phyloP scores from a whole-genome alignment of 2,113 vertebrate species.

The Lipophrys pholis region DNA sequence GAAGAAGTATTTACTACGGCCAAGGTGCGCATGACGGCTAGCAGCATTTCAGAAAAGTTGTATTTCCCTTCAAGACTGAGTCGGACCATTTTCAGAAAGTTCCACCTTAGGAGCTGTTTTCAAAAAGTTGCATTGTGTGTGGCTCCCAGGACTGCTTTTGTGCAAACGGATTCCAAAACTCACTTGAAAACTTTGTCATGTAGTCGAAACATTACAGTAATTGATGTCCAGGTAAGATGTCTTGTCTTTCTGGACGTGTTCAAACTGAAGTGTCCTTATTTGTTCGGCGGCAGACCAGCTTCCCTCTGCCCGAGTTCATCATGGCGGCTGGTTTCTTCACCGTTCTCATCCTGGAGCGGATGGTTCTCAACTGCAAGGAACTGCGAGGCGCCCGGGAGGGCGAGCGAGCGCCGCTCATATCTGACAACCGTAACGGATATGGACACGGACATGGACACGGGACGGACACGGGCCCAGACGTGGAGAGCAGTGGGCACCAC shows the following conservation, averaged over 20 bases:
- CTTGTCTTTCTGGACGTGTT: background rate
- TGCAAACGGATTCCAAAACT: too few relatives aligned
- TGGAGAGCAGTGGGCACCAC: conserved; percentile 81
- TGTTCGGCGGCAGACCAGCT: conserved; percentile 71
- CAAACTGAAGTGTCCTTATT: background rate
- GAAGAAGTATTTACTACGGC: too few relatives aligned
- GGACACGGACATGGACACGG: conserved; percentile 48
- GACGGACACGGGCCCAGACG: conserved; percentile 29
- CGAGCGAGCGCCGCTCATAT: conserved; percentile 73
- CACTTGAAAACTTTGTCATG: too few relatives aligned
- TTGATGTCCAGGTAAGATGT: too few relatives aligned
- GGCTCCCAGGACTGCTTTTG: too few relatives aligned
- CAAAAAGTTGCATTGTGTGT: too few relatives aligned
- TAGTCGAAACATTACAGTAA: too few relatives aligned
- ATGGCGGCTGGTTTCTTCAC: conserved; percentile 90
- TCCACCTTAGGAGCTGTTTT: too few relatives aligned
- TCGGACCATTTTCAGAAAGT: too few relatives aligned
- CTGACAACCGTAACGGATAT: conserved; percentile 34
- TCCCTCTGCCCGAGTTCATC: conserved; percentile 88
- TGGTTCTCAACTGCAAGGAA: conserved; percentile 81
- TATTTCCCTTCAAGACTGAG: too few relatives aligned
- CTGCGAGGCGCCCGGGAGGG: conserved; percentile 35
- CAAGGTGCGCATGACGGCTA: too few relatives aligned
- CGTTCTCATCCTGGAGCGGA: conserved; percentile 89
- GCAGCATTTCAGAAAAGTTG: too few relatives aligned